phyloP scores from a whole-genome alignment of 2,113 vertebrate species.

The Sylvia atricapilla region DNA sequence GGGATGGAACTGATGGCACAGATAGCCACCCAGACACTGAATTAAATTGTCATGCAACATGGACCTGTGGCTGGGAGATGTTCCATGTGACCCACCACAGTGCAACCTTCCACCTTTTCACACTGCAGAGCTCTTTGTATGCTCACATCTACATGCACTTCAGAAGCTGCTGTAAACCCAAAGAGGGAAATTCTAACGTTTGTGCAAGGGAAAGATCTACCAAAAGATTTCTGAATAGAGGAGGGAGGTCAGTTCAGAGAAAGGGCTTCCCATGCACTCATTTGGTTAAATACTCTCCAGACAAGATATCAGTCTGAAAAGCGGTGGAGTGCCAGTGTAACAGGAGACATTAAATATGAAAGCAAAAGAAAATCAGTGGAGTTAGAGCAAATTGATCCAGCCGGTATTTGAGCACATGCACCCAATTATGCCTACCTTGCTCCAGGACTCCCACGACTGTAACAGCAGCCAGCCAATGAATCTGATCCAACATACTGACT shows the following conservation, averaged over 20 bases:
- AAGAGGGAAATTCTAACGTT: background rate
- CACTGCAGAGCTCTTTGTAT: background rate
- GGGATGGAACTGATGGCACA: background rate
- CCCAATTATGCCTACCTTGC: slow-evolving; percentile 72
- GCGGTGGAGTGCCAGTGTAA: background rate
- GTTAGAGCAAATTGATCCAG: background rate
- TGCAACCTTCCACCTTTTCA: background rate
- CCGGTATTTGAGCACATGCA: background rate
- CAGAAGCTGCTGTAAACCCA: background rate
- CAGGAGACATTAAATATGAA: background rate
- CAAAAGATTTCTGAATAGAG: background rate
- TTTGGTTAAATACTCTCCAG: background rate
- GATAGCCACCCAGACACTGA: background rate
- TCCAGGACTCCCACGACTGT: slow-evolving; percentile 79
- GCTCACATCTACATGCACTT: background rate
- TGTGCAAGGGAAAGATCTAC: background rate
- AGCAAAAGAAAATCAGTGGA: background rate
- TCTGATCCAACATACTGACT: slow-evolving; percentile 69
- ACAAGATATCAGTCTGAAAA: background rate
- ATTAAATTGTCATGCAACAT: background rate
- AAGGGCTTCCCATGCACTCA: background rate
- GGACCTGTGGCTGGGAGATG: background rate
- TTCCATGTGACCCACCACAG: rapidly evolving
- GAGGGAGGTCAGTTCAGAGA: background rate
- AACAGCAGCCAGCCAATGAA: slow-evolving; percentile 72